These are phyloP conservation scores for Schizaphis graminum DNA, from an alignment of 2,888 invertebrate species.

Conservation along the genomic window DNA sequence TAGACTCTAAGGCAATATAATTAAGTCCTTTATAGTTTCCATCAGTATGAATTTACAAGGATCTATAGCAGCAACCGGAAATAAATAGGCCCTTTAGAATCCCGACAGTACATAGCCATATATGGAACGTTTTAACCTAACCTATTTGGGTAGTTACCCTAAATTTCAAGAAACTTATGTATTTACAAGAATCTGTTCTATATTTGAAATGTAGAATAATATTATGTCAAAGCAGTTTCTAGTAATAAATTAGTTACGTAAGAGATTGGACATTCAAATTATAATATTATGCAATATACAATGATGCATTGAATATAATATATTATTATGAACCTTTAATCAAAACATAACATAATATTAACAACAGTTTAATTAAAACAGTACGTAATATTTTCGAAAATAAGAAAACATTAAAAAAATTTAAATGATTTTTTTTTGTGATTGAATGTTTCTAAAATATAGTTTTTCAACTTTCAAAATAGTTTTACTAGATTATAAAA, in stretches of 20 bases:
- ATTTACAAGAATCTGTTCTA: background rate
- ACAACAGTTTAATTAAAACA: background rate
- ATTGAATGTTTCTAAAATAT: background rate
- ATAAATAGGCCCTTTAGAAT: constrained; percentile 34
- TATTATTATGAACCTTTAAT: background rate
- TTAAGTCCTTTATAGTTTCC: constrained; percentile 58
- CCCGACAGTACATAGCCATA: background rate
- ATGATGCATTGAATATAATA: background rate
- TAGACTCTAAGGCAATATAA: constrained; percentile 33
- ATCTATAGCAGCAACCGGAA: constrained; percentile 26
- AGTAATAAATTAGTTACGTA: background rate
- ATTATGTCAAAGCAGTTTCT: background rate
- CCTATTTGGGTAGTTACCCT: background rate
- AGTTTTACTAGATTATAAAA: background rate
- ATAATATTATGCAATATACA: background rate
- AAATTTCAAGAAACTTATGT: background rate
- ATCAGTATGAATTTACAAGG: constrained; percentile 19
- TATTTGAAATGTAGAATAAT: background rate
- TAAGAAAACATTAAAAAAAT: background rate
- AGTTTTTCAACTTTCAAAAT: background rate
- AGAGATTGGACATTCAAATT: background rate
- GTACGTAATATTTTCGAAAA: background rate
- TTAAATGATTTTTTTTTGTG: background rate
- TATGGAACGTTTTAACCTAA: constrained; percentile 12
- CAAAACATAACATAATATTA: background rate